phyloP scores from a whole-genome alignment of 1,140 invertebrate species.

The Gyrodactylus salaris region DNA sequence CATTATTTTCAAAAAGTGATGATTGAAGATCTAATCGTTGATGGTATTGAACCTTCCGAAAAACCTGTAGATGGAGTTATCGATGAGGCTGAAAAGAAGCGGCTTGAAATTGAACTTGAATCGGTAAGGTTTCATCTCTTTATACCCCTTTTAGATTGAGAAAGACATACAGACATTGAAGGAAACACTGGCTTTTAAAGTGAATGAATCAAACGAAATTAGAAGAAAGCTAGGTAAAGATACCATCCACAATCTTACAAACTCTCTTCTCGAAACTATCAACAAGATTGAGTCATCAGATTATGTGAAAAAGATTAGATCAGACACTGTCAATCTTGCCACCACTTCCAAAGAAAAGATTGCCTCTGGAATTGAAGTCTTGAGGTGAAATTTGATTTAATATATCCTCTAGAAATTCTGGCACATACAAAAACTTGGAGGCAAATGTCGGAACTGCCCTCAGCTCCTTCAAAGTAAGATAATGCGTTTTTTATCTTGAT shows the following conservation, averaged over 20 bases:
- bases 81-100: background rate
- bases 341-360: background rate
- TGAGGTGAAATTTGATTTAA: slow-evolving; percentile 10
- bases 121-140: background rate
- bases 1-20: background rate
- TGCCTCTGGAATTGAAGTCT: background rate
- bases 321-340: background rate
- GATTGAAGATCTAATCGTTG: background rate
- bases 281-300: background rate
- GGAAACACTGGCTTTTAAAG: background rate
- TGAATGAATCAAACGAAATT: background rate
- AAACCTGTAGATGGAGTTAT: background rate
- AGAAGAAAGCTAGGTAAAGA: background rate
- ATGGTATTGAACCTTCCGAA: background rate
- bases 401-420: slow-evolving; percentile 17
- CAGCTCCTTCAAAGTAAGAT: slow-evolving; percentile 25
- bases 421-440: slow-evolving; percentile 11
- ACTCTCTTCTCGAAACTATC: background rate
- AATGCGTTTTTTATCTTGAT: slow-evolving; percentile 25
- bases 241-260: background rate
- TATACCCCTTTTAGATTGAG: background rate
- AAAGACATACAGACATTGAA: background rate
- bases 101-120: background rate
- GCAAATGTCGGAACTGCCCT: slow-evolving; percentile 23
- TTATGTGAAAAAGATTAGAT: background rate